Evolutionary conservation across 2,797 vertebrate genomes (phyloP), one percentile per base, ranked within the genome.

Genomic region (Oryzias dopingdopingensis): DNA sequence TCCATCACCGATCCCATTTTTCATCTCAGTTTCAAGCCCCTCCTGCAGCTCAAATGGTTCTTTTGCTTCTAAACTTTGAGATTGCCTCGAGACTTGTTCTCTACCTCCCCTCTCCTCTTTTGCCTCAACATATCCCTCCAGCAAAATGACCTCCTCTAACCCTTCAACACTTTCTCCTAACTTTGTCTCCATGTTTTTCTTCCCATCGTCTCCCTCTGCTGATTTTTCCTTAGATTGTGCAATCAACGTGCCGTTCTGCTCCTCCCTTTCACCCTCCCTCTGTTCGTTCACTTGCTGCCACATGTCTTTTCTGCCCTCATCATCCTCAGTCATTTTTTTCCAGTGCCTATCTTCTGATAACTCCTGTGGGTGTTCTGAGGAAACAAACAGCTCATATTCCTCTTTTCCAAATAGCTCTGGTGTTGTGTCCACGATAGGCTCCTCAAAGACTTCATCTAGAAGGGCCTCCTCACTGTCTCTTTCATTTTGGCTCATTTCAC

Each of bases 381-480:
- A 40, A 66, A 22, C 5, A 0, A 6, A 17, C 3, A 15, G 4
- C 6, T n/a, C 4, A 17, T n/a, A 10, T 18, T 48, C 53, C 29
- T 3, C 46, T 4, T 7, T 37, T 52, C 13, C 55, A 12, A 22
- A 18, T 7, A 61, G 56, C 15, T 22, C 42, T 16, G 43, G 15
- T 17, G 58, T 18, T 14, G 16, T 63, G 44, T 79, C 76, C 14
- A 50, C 1, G 1, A 20, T 14, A 14, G 47, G 22, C 23, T 92
- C 90, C 51, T 88, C 80, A 80, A 93, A 92, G 55, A 90, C 26
- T 48, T 92, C 87, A 67, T 91, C 89, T 42, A 81, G 75, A 1
- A 88, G 32, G 49, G 79, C 81, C 48, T 90, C 86, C 45, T 81
- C 75, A 24, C 67, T 72, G 15, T 80, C 76, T 26, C 48, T 56